Evolutionary conservation across 2,797 vertebrate species (phyloP).

Genomic region (Mycteria americana): DNA sequence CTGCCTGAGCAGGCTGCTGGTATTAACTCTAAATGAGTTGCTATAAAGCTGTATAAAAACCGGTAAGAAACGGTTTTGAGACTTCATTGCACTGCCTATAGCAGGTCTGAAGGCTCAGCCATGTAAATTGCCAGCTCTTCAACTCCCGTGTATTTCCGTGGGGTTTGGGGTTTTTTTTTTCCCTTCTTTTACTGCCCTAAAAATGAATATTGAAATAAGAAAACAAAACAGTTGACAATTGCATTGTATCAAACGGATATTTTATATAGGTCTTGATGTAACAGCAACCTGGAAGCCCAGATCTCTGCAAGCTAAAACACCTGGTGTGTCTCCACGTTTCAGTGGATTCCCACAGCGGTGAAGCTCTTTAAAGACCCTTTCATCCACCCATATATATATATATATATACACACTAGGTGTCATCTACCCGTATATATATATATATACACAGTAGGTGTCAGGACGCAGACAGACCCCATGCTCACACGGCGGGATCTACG

Average conservation of each 20-base stretch:
- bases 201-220: background rate
- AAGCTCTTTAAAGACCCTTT: background rate
- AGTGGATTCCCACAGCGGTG: background rate
- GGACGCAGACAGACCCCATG: rapidly evolving
- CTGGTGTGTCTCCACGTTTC: background rate
- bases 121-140: background rate
- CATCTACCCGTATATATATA: rapidly evolving
- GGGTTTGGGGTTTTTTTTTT: background rate
- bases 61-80: background rate
- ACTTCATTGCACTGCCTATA: background rate
- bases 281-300: no score
- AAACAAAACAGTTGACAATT: background rate
- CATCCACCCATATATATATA: rapidly evolving
- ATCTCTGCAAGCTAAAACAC: rapidly evolving
- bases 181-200: background rate
- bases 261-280: background rate
- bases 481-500: rapidly evolving
- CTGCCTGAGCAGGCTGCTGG: background rate
- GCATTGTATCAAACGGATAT: no score
- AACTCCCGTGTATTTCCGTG: rapidly evolving
- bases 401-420: rapidly evolving
- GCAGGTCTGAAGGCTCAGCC: background rate
- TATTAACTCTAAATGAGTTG: background rate
- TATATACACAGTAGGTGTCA: rapidly evolving
- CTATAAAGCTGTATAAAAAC: background rate